A percentile compares a stretch with the other conserved stretches of the same genome.
Evolutionary conservation across 2,888 invertebrate genomes (phyloP).

Genomic region (Drosophila anceps): DNA sequence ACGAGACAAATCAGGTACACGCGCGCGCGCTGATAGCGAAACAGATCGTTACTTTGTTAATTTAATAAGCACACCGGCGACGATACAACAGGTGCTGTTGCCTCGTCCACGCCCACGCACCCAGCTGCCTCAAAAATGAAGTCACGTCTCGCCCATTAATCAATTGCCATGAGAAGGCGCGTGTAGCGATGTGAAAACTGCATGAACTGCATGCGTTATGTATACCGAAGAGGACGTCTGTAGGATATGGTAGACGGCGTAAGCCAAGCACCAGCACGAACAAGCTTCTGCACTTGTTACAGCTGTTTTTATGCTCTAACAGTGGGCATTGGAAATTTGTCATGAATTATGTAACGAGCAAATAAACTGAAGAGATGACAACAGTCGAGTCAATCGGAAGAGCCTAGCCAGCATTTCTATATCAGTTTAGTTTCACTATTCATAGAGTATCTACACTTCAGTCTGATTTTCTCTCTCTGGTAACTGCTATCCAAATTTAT

Average conservation of each 20-base stretch:
- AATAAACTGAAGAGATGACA: background rate
- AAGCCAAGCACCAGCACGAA: background rate
- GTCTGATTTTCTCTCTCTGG: background rate
- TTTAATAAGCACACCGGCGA: slow-evolving; percentile 67
- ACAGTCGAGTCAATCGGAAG: background rate
- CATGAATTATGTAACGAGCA: background rate
- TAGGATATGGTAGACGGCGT: background rate
- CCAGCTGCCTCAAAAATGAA: slow-evolving; percentile 51
- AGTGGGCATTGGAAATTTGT: background rate
- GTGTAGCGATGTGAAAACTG: slow-evolving; percentile 54
- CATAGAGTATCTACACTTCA: background rate
- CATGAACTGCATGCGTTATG: slow-evolving; percentile 54
- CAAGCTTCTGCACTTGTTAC: slow-evolving; percentile 21
- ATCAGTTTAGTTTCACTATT: background rate
- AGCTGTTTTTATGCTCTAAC: slow-evolving; percentile 4
- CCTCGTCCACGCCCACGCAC: slow-evolving; percentile 6
- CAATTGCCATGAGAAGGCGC: slow-evolving; percentile 73
- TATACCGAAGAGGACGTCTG: background rate
- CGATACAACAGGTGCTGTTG: slow-evolving; percentile 73
- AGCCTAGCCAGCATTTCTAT: background rate
- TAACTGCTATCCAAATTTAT: background rate
- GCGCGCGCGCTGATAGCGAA: slow-evolving; percentile 30
- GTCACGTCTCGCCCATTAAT: slow-evolving; percentile 78
- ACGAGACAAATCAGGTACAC: slow-evolving; percentile 29
- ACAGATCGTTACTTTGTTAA: slow-evolving; percentile 70